Base-by-base conservation (phyloP, 2,797 vertebrate species). In the Saxicola maurus region DNA sequence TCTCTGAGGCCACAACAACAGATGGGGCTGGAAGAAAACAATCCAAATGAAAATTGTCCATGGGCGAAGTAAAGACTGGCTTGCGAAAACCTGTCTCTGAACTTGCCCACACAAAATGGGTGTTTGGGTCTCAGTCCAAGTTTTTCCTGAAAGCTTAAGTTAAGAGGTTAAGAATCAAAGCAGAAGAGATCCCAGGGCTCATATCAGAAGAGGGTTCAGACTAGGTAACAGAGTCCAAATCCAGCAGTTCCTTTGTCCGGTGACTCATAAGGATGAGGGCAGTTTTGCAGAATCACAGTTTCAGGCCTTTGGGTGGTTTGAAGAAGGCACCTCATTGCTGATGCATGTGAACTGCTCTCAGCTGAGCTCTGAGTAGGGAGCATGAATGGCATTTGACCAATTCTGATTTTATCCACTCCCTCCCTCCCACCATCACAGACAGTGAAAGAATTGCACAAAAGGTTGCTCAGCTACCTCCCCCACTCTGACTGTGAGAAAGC, bases 41-140 rank as follows among this genome's bases (percentile, higher is more conserved):
- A 59, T 73, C 67, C 67, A 15, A 21, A 76, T 56, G 45, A 79
- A 93, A 89, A 84, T 40, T 53, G 71, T 67, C 89, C 27, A 60
- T 13, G 14, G 40, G 12, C 76, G 67, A 93, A 94, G 83, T 89
- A 93, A 92, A 93, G 80, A 73, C 17, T 2, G 30, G 45, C 87
- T 86, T 89, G 86, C 74, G 76, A 79, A 91, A 91, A 67, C 60
- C 60, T 73, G 17, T 56, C 69, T 91, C 86, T 94, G 71, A 92
- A 88, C 91, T 69, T 87, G 95, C 81, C 83, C 86, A 76, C 0
- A 1, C 37, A 56, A 55, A 75, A 66, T 3, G 33, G 38, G 21
- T 82, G 73, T 83, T 73, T 67, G 35, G 51, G 46, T 81, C 55
- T 74, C 46, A 73, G 60, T 73, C 35, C 67, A 51, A 86, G 57